Conservation (phyloP, 2,113 vertebrate genomes). For the Myanophis thanlyinensis region DNA sequence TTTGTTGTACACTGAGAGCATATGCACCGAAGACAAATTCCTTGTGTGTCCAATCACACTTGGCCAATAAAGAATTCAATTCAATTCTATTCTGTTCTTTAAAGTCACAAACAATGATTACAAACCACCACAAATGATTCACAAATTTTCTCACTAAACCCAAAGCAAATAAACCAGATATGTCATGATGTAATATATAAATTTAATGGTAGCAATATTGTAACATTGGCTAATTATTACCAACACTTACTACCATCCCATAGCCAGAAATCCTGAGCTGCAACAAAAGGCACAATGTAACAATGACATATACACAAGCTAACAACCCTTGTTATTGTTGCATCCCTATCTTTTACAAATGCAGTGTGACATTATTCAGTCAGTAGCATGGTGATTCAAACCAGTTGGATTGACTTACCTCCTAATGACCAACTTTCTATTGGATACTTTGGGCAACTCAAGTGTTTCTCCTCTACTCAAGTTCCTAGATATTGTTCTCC, state of each 20-base stretch:
- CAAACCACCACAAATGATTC: neutral
- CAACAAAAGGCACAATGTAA: neutral
- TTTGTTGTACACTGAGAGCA: too few relatives aligned
- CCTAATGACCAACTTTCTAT: neutral
- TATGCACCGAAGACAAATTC: too few relatives aligned
- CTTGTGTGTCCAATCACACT: too few relatives aligned
- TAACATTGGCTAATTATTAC: neutral
- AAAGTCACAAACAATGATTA: neutral
- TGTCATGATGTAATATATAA: neutral
- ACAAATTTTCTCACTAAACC: neutral
- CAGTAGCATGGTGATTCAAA: neutral
- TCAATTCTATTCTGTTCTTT: too few relatives aligned
- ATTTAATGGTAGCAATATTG: neutral
- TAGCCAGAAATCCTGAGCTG: neutral
- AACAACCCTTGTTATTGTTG: neutral
- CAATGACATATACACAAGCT: neutral
- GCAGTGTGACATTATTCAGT: neutral
- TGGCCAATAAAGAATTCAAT: too few relatives aligned
- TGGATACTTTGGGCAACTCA: neutral
- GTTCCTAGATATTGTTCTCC: neutral
- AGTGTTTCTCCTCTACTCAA: neutral
- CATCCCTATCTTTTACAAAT: neutral
- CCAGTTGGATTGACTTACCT: neutral
- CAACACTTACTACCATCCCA: neutral
- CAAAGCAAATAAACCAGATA: neutral